Base-by-base conservation (phyloP, 2,797 vertebrate species). In the Gouania willdenowi region DNA sequence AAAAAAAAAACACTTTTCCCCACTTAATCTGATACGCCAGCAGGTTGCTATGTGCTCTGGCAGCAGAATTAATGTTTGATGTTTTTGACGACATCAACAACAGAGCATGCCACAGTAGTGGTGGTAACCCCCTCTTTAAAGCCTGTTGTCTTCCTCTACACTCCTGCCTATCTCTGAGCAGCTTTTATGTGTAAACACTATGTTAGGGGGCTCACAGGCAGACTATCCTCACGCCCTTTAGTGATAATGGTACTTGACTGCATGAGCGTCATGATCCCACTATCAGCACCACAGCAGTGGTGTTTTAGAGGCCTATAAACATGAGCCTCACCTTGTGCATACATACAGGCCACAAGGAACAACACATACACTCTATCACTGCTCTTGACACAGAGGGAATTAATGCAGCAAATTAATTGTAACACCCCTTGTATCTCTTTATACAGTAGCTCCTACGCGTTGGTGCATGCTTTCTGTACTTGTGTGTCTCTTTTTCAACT, bases 181-280 rank as follows among this genome's bases (percentile, higher is more conserved):
- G 63, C 69, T 68, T 68, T 76, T 64, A 62, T 69, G 63, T 79
- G 64, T 65, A 75, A 83, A 82, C 74, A 66, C 54, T 53, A 62
- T 66, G 63, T 75, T 55, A 64, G 54, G 59, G 54, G 72, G 71
- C 62, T 49, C 42, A n/a, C n/a, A 65, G 71, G 75, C 66, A 58
- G 66, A 64, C 66, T 67, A 72, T 81, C 75, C 73, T 21, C 60
- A 26, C 6, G 5, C 34, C 49, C 65, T 77, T 72, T 63, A 38
- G 61, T 43, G 70, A 77, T 85, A 66, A 78, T 75, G 28, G 68
- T 37, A 62, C 70, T 72, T 63, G 44, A 79, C 73, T 68, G 61
- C 58, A 65, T 34, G 45, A 71, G 62, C 43, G 35, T 40, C 30
- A 26, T 49, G 62, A 57, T 71, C 39, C 52, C 46, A 36, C 68